Evolutionary conservation across 2,888 invertebrate species (phyloP).

Genomic region (Drosophila phalerata): DNA sequence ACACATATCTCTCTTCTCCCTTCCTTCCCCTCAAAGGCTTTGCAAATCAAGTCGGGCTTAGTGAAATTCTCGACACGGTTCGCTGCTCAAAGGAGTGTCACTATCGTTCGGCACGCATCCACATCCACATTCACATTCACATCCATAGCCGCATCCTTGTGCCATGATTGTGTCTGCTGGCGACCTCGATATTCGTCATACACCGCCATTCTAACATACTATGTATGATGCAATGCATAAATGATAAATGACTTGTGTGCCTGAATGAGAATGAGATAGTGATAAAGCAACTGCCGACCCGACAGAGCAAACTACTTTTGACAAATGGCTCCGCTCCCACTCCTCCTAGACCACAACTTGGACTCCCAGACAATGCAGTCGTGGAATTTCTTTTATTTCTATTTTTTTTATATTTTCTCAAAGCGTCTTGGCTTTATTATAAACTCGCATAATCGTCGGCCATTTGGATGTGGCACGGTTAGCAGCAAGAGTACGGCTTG

Average conservation of each 20-base stretch:
- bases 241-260: conserved; percentile 77
- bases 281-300: conserved; percentile 70
- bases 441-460: conserved; percentile 76
- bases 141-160: conserved; percentile 39
- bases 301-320: conserved; percentile 67
- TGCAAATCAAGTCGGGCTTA: conserved; percentile 77
- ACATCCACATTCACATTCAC: too few species aligned
- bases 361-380: conserved; percentile 42
- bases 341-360: not conserved
- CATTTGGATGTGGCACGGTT: conserved; percentile 27
- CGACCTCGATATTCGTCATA: conserved; percentile 46
- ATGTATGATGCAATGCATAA: conserved; percentile 73
- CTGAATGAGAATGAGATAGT: conserved; percentile 75
- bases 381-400: conserved; percentile 20
- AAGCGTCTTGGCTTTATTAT: conserved; percentile 66
- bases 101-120: conserved; percentile 64
- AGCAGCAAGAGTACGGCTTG: conserved; percentile 28
- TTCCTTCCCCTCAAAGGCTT: conserved; percentile 43
- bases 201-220: conserved; percentile 8
- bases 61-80: conserved; percentile 55
- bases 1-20: not conserved
- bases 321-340: conserved; percentile 66
- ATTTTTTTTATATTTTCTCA: conserved; percentile 20
- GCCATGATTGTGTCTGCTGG: conserved; percentile 27
- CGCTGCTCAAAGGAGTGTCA: conserved; percentile 73